These are phyloP conservation scores for Caenorhabditis inopinata DNA, from an alignment of 1,140 invertebrate species.

Conservation along the genomic window DNA sequence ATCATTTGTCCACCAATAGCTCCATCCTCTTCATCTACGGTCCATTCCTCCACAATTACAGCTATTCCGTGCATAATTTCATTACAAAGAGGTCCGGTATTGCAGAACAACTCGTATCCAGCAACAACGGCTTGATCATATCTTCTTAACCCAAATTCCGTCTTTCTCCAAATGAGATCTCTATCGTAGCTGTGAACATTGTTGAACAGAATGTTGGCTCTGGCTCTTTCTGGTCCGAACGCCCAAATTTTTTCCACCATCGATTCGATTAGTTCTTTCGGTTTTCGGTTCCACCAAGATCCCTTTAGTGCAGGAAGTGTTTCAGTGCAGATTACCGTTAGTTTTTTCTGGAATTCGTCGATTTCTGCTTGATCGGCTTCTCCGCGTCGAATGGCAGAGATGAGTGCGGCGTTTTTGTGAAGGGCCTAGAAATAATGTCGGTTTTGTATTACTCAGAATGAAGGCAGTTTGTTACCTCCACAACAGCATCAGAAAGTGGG, in stretches of 20 bases:
- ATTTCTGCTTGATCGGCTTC: neutral
- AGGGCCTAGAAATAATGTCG: neutral
- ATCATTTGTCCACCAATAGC: conserved; percentile 83
- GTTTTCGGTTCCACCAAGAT: conserved; percentile 56
- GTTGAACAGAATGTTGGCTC: conserved; percentile 85
- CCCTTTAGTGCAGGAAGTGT: conserved; percentile 73
- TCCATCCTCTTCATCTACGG: conserved; percentile 61
- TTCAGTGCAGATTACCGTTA: conserved; percentile 71
- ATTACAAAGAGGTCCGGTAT: conserved; percentile 86
- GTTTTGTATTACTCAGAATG: too few relatives aligned
- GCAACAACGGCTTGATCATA: conserved; percentile 74
- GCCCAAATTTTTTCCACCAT: conserved; percentile 79
- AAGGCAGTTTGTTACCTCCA: conserved; percentile 69
- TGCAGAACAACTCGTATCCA: conserved; percentile 88
- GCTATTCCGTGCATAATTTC: conserved; percentile 92
- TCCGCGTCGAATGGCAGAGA: neutral
- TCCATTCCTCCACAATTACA: conserved; percentile 77
- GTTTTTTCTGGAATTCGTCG: conserved; percentile 54
- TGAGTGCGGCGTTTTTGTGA: neutral
- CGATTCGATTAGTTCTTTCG: conserved; percentile 70
- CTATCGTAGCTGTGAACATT: conserved; percentile 69
- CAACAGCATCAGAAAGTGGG: conserved; percentile 77
- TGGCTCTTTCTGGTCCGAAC: conserved; percentile 83
- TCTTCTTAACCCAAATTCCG: conserved; percentile 37
- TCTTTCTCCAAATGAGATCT: conserved; percentile 67